Evolutionary conservation across 2,888 invertebrate genomes (phyloP).

Genomic region (Mimachlamys varia): DNA sequence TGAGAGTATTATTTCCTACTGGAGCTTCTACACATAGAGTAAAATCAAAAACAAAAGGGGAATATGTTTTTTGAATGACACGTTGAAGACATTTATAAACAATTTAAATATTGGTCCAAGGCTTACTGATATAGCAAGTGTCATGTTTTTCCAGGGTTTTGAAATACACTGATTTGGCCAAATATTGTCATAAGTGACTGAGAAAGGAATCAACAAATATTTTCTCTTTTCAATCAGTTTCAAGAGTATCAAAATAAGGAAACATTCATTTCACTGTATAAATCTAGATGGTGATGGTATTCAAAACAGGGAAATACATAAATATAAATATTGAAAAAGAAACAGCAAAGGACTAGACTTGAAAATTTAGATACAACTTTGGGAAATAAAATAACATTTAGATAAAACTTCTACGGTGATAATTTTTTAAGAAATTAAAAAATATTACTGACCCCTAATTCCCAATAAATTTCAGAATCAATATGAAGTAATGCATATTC

Average conservation of each 20-base stretch:
- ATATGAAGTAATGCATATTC: neutral
- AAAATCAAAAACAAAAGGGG: neutral
- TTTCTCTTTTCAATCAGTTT: too few relatives aligned
- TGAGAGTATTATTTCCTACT: neutral
- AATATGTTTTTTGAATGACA: too few relatives aligned
- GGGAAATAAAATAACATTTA: too few relatives aligned
- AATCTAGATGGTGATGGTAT: too few relatives aligned
- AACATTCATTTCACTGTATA: neutral
- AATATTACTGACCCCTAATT: constrained; percentile 13
- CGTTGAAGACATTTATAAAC: neutral
- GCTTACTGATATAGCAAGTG: too few relatives aligned
- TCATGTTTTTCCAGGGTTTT: too few relatives aligned
- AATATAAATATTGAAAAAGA: neutral
- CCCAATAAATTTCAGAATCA: neutral
- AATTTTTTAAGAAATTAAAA: neutral
- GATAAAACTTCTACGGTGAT: neutral
- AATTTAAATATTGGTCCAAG: neutral
- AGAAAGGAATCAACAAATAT: too few relatives aligned
- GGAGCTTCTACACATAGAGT: too few relatives aligned
- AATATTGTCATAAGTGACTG: neutral
- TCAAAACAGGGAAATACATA: neutral
- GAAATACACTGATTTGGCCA: neutral
- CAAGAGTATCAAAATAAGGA: too few relatives aligned
- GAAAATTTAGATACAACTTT: neutral
- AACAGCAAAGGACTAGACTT: neutral